These are phyloP conservation scores for Xylota segnis DNA, from an alignment of 2,888 invertebrate genomes.

Conservation along the genomic window DNA sequence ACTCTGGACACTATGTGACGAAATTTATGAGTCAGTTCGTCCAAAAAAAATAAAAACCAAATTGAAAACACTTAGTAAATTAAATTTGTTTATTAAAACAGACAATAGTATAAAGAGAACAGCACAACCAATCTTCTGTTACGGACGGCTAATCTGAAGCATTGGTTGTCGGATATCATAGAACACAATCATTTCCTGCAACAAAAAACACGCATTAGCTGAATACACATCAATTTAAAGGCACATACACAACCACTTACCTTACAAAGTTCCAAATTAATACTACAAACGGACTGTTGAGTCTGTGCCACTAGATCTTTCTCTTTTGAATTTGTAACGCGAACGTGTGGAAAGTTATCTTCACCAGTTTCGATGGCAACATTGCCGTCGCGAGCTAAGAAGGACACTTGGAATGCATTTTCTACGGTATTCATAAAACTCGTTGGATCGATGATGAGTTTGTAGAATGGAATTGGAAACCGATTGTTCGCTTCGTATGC, in stretches of 20 bases:
- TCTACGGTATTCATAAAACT: constrained; percentile 86
- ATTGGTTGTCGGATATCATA: constrained; percentile 80
- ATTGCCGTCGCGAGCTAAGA: constrained; percentile 86
- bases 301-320: constrained; percentile 61
- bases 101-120: not conserved
- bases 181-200: constrained; percentile 79
- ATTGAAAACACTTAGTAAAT: not conserved
- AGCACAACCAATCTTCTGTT: not conserved
- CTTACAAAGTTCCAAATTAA: constrained; percentile 79
- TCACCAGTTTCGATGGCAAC: constrained; percentile 84
- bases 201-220: not conserved
- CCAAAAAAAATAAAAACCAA: not conserved
- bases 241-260: constrained; percentile 69
- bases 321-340: constrained; percentile 77
- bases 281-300: constrained; percentile 80
- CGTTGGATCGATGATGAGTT: constrained; percentile 86
- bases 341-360: constrained; percentile 81
- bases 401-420: constrained; percentile 87
- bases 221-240: not conserved
- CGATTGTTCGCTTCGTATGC: constrained; percentile 82
- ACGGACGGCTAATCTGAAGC: constrained; percentile 69
- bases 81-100: not conserved
- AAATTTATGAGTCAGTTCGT: no score
- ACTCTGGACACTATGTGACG: no score
- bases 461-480: constrained; percentile 86